Evolutionary conservation across 2,888 invertebrate genomes (phyloP).

Genomic region (Lutraria lutraria): DNA sequence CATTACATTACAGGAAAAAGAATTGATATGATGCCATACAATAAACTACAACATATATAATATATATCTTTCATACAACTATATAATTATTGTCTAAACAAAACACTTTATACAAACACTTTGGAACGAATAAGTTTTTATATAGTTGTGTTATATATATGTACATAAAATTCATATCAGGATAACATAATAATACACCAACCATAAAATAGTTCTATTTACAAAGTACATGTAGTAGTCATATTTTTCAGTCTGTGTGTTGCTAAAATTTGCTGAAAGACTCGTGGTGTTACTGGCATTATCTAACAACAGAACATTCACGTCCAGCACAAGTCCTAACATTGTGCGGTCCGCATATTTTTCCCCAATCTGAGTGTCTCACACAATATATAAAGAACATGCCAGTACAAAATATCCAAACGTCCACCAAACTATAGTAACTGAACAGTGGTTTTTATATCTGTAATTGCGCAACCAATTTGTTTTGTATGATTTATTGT

Average conservation of each 20-base stretch:
- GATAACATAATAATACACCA: background rate
- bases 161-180: conserved; percentile 3
- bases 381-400: too few relatives aligned
- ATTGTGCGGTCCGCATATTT: background rate
- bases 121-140: background rate
- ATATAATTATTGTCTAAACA: background rate
- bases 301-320: conserved; percentile 26
- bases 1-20: background rate
- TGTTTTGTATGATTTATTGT: too few relatives aligned
- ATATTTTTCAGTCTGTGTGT: background rate
- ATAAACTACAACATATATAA: background rate
- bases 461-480: too few relatives aligned
- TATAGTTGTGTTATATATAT: background rate
- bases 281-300: conserved; percentile 49
- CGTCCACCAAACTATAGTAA: too few relatives aligned
- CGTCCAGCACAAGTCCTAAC: background rate
- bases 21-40: background rate
- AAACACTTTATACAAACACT: background rate
- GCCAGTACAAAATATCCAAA: too few relatives aligned
- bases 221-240: too few relatives aligned
- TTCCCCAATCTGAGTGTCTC: too few relatives aligned
- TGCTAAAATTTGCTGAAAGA: conserved; percentile 42
- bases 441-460: too few relatives aligned
- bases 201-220: background rate
- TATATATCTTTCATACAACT: background rate